Evolutionary conservation across 2,888 invertebrate species (phyloP).

Genomic region (Oeneis ivallda): DNA sequence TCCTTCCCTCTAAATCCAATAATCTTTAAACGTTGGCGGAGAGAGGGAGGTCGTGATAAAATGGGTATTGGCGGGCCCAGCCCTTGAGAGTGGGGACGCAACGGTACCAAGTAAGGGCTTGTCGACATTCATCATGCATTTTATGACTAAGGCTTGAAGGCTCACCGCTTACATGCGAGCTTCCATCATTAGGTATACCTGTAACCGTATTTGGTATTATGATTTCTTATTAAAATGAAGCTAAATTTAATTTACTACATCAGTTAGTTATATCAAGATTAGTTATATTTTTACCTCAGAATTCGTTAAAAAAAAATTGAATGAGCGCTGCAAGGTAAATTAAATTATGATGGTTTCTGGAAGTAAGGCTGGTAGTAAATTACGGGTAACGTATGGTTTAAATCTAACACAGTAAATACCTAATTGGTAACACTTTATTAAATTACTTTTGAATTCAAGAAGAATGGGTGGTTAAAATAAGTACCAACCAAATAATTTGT

Average conservation of each 20-base stretch:
- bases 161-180: slow-evolving; percentile 70
- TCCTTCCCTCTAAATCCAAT: slow-evolving; percentile 25
- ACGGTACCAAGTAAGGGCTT: slow-evolving; percentile 73
- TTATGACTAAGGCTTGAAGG: slow-evolving; percentile 72
- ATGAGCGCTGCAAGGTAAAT: background rate
- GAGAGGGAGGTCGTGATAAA: slow-evolving; percentile 50
- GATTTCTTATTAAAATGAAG: slow-evolving; percentile 25
- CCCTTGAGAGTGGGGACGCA: slow-evolving; percentile 73
- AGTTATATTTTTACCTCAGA: slow-evolving; percentile 4
- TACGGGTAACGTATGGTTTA: no score
- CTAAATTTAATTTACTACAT: slow-evolving; percentile 15
- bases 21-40: slow-evolving; percentile 43
- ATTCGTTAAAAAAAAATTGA: background rate
- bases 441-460: no score
- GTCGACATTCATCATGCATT: slow-evolving; percentile 78
- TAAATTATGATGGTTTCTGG: background rate
- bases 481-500: no score
- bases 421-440: no score
- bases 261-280: background rate
- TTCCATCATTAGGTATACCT: slow-evolving; percentile 56
- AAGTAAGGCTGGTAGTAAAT: no score
- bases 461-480: no score
- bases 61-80: slow-evolving; percentile 59
- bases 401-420: no score
- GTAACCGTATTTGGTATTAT: slow-evolving; percentile 42